Conservation (phyloP, 2,888 invertebrate species). For the Mystacides longicornis region DNA sequence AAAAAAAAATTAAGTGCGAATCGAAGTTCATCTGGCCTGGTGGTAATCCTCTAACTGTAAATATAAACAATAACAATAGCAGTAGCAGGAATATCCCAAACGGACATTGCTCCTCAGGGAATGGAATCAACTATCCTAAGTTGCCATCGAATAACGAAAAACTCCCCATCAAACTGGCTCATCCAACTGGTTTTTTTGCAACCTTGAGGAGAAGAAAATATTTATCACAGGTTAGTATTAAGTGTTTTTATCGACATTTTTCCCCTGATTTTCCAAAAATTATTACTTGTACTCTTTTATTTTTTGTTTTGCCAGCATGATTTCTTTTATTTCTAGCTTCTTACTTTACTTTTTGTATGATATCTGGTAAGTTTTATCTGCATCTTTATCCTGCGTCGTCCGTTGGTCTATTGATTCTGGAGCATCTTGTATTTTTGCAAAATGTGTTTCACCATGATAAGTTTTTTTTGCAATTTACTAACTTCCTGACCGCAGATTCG, state of each 20-base stretch:
- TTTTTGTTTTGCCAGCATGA: no score
- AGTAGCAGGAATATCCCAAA: slow-evolving; percentile 17
- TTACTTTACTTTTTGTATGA: no score
- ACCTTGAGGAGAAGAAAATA: slow-evolving; percentile 22
- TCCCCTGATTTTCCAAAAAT: neutral
- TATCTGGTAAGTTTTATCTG: no score
- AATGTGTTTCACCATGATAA: no score
- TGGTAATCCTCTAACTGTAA: neutral
- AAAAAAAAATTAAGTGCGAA: slow-evolving; percentile 33
- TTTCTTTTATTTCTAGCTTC: no score
- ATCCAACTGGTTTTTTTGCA: slow-evolving; percentile 19
- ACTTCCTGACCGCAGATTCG: no score
- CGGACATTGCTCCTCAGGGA: slow-evolving; percentile 21
- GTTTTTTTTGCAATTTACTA: no score
- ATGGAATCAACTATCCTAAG: slow-evolving; percentile 2
- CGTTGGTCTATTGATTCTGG: no score
- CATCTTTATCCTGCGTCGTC: no score
- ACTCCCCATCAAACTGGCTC: slow-evolving; percentile 17
- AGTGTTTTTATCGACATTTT: neutral
- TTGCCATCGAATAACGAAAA: slow-evolving; percentile 6
- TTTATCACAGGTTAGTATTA: slow-evolving; percentile 24
- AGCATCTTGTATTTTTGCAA: no score
- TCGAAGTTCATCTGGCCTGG: neutral
- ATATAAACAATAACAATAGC: no score
- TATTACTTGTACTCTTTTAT: no score